Percentiles rank a stretch among this genome's conserved stretches.
phyloP scores from a whole-genome alignment of 2,888 invertebrate species.

The Noctua janthina region DNA sequence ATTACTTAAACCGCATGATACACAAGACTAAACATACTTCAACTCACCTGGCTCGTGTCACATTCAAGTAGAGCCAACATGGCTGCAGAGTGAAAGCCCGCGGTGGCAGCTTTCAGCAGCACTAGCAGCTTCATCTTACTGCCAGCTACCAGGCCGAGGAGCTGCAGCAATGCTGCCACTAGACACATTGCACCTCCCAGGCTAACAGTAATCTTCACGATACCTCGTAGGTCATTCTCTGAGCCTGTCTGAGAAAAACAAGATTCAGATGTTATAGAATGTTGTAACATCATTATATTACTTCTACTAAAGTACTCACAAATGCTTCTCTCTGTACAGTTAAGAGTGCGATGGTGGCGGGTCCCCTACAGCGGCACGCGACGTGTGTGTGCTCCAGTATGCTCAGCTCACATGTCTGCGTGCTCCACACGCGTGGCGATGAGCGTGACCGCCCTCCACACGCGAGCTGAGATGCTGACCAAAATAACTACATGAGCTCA shows the following conservation, averaged over 20 bases:
- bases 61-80: slow-evolving; percentile 82
- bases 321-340: slow-evolving; percentile 82
- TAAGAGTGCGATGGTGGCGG: slow-evolving; percentile 84
- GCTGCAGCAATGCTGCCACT: slow-evolving; percentile 81
- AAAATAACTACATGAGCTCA: slow-evolving; percentile 2
- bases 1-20: background rate
- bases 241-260: slow-evolving; percentile 78
- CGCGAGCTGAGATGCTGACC: slow-evolving; percentile 80
- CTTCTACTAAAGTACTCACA: slow-evolving; percentile 72
- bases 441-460: slow-evolving; percentile 83
- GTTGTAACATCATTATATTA: background rate
- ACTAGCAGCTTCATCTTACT: slow-evolving; percentile 77
- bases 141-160: slow-evolving; percentile 78
- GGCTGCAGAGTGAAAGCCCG: slow-evolving; percentile 84
- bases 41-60: slow-evolving; percentile 82
- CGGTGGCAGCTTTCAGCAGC: slow-evolving; percentile 82
- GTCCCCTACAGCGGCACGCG: slow-evolving; percentile 82
- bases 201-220: slow-evolving; percentile 84
- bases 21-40: background rate
- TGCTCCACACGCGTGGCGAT: slow-evolving; percentile 87
- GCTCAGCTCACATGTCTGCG: slow-evolving; percentile 84
- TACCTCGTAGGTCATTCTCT: slow-evolving; percentile 83
- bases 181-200: slow-evolving; percentile 85
- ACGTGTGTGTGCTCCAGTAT: slow-evolving; percentile 81
- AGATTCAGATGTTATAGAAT: slow-evolving; percentile 2